Base-by-base conservation (phyloP, 2,888 invertebrate genomes). In the Trachelus iudaicus region DNA sequence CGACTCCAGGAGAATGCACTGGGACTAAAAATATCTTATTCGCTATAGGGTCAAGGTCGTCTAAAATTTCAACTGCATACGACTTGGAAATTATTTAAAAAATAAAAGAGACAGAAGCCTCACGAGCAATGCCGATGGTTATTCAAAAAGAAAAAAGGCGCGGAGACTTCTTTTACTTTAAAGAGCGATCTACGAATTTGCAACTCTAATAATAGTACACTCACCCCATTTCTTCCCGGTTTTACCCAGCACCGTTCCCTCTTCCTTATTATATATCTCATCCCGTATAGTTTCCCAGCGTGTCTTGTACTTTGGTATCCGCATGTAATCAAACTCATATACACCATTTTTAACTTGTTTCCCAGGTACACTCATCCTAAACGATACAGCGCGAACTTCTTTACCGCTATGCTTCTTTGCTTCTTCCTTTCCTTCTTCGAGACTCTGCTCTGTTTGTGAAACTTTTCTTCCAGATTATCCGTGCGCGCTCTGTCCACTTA, bases 221-320 rank as follows among this genome's bases (percentile, higher is more conserved):
- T 94, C 92, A 95, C 96, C 95, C 95, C 96, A 96, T 90, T 94
- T 92, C 80, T 92, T 90, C 31, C 93, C 92, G 73, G 94, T 94
- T 76, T 95, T 92, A 3, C 95, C 95, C 80, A 95, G 89, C 80
- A 95, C 93, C 33, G 94, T 94, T 71, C 94, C 93, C 56, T 94
- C 93, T 76, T 93, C 92, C 0, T 94, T 91, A 84, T 95, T 93
- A 87, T 93, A 93, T 31, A 94, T 40, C n/a, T 79, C 86, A 69
- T 89, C 87, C 76, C 81, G 83, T 71, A 92, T 76, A 69, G 86
- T 79, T 81, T 90, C 80, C 91, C 90, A 90, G 35, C 81, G 82
- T 12, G 84, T 88, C 78, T 88, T 87, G 23, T 77, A 75, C 69
- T 87, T 86, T 31, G 89, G 89, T 75, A 78, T 80, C 73, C 89